phyloP scores from a whole-genome alignment of 2,888 invertebrate species.

The Melipona beecheii region DNA sequence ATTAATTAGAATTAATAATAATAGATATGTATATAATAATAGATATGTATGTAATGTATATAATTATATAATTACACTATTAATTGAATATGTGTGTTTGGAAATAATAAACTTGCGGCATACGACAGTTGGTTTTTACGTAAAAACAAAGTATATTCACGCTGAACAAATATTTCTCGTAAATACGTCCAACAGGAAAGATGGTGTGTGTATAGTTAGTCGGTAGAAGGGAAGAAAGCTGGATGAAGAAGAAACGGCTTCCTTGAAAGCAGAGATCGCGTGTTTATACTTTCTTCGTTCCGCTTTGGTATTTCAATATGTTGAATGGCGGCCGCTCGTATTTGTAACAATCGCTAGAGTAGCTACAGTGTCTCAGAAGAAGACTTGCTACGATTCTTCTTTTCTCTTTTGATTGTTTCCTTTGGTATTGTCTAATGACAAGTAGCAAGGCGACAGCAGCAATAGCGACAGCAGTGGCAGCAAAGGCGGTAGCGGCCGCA shows the following conservation, averaged over 20 bases:
- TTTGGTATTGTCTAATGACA: slow-evolving; percentile 23
- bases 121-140: neutral
- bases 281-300: slow-evolving; percentile 28
- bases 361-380: slow-evolving; percentile 47
- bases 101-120: neutral
- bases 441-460: slow-evolving; percentile 80
- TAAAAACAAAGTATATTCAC: slow-evolving; percentile 11
- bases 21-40: too few relatives aligned
- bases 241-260: slow-evolving; percentile 30
- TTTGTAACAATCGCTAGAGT: slow-evolving; percentile 50
- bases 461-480: slow-evolving; percentile 53
- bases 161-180: neutral
- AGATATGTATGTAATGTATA: too few relatives aligned
- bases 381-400: slow-evolving; percentile 58
- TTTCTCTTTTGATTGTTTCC: slow-evolving; percentile 45
- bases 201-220: neutral
- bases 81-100: too few relatives aligned
- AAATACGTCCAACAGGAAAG: neutral
- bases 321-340: slow-evolving; percentile 13
- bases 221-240: slow-evolving; percentile 1
- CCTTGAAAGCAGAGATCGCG: slow-evolving; percentile 20
- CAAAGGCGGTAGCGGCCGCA: slow-evolving; percentile 78
- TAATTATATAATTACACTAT: too few relatives aligned
- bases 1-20: too few relatives aligned
- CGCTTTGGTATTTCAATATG: slow-evolving; percentile 23